These are phyloP conservation scores for Tribolium freemani DNA, from an alignment of 2,888 invertebrate species.

Conservation along the genomic window DNA sequence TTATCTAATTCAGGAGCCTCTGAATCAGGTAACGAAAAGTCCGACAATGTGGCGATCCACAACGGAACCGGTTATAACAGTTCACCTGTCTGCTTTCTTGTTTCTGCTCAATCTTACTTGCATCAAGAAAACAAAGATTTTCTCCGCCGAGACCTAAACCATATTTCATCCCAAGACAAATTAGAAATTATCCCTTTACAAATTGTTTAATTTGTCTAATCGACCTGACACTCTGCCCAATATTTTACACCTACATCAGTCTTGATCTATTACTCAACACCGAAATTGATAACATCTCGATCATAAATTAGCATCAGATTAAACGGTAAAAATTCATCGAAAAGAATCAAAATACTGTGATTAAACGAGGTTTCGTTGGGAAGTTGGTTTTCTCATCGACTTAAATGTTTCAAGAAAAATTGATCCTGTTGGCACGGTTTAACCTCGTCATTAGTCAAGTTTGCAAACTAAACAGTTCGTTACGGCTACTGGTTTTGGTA, in stretches of 20 bases:
- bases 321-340: conserved; percentile 14
- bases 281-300: conserved; percentile 20
- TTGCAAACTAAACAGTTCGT: conserved; percentile 10
- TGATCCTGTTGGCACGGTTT: conserved; percentile 6
- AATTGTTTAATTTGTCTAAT: conserved; percentile 26
- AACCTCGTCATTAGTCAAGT: conserved; percentile 16
- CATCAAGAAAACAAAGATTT: conserved; percentile 2
- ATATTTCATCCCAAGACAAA: conserved; percentile 13
- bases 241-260: conserved; percentile 24
- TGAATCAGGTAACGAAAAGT: conserved; percentile 30
- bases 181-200: conserved; percentile 11
- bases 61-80: conserved; percentile 43
- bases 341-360: conserved; percentile 13
- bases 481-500: conserved; percentile 23
- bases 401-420: not conserved
- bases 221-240: conserved; percentile 14
- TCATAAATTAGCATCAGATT: conserved; percentile 35
- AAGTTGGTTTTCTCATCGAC: not conserved
- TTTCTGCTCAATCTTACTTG: conserved; percentile 37
- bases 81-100: conserved; percentile 44
- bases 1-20: conserved; percentile 42
- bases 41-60: conserved; percentile 35
- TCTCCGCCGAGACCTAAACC: not conserved
- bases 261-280: conserved; percentile 6
- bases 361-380: not conserved